Conservation (phyloP, 2,113 vertebrate species). For the Tringa solitaria region DNA sequence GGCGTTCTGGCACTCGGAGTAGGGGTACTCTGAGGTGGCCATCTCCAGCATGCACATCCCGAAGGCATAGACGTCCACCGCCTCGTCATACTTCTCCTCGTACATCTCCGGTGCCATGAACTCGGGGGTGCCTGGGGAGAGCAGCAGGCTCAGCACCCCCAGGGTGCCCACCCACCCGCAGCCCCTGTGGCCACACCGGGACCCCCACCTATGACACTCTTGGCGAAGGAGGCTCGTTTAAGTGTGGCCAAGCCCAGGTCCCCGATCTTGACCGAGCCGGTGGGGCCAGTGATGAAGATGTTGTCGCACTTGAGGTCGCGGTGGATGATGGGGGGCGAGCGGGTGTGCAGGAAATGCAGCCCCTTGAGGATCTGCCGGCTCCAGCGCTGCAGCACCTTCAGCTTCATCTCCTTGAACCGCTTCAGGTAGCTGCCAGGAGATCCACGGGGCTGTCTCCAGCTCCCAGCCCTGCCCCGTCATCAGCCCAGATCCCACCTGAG, state of each 20-base stretch:
- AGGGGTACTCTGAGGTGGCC: slow-evolving; percentile 97
- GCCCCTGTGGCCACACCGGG: fast-evolving
- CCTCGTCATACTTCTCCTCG: slow-evolving; percentile 97
- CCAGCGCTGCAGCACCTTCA: slow-evolving; percentile 93
- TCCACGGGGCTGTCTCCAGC: background rate
- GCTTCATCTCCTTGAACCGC: slow-evolving; percentile 97
- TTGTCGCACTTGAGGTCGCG: slow-evolving; percentile 98
- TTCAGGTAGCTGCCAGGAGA: slow-evolving; percentile 84
- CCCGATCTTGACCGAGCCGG: slow-evolving; percentile 94
- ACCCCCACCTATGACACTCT: slow-evolving; percentile 91
- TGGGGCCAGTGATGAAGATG: slow-evolving; percentile 98
- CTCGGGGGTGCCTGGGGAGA: slow-evolving; percentile 89
- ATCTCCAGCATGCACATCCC: slow-evolving; percentile 99
- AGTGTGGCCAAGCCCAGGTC: slow-evolving; percentile 95
- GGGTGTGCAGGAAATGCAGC: slow-evolving; percentile 95
- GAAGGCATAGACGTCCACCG: slow-evolving; percentile 96
- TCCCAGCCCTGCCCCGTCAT: background rate
- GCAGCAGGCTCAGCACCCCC: background rate
- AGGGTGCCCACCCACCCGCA: fast-evolving
- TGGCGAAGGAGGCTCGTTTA: slow-evolving; percentile 97
- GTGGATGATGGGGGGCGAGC: slow-evolving; percentile 95
- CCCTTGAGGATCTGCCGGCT: slow-evolving; percentile 95
- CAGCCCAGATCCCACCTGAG: background rate
- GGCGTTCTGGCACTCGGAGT: slow-evolving; percentile 97
- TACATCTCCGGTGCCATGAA: slow-evolving; percentile 99